Base-by-base conservation (phyloP, 2,888 invertebrate genomes). In the Drosophila silvestris region DNA sequence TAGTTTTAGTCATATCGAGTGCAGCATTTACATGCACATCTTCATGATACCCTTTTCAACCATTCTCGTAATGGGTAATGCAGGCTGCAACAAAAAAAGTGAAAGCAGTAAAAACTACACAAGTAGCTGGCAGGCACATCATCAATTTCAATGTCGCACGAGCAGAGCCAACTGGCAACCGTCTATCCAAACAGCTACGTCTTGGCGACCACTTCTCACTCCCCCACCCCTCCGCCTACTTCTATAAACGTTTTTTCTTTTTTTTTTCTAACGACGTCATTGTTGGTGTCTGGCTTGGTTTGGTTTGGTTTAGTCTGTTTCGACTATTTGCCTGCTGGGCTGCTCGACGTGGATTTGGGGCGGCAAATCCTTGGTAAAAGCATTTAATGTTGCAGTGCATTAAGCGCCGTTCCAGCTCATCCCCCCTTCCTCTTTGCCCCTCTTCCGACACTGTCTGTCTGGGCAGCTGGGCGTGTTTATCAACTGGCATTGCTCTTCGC, bases 341-440 rank as follows among this genome's bases (percentile, higher is more conserved):
- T 75, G 79, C 77, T 68, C 68, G 58, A 69, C 70, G 72, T 73
- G 82, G 85, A 85, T 85, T 87, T 88, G 74, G 74, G 79, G 81
- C 79, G 66, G 74, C 71, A 90, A 90, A 90, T 90, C 85, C 89
- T 81, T 81, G 74, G 82, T 91, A 91, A 91, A 91, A 91, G 92
- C 92, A 92, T 92, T 91, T 86, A 89, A 81, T 80, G 77, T 84
- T 84, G 88, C 85, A 87, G 76, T 83, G 88, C 91, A 91, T 89
- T 91, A 91, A 91, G 90, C 83, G 76, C 65, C 30, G 62, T 30
- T n/a, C 56, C 61, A 44, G 32, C 59, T 30, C 39, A 14, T 6
- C 16, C 39, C 19, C 50, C 22, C 26, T 16, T 44, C 22, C 37
- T 33, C 58, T 51, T 44, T 41, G 32, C 53, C 33, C 26, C 33